Evolutionary conservation across 2,113 vertebrate species (phyloP), one percentile per base, ranked within the genome.

Genomic region (Motacilla tschutschensis): DNA sequence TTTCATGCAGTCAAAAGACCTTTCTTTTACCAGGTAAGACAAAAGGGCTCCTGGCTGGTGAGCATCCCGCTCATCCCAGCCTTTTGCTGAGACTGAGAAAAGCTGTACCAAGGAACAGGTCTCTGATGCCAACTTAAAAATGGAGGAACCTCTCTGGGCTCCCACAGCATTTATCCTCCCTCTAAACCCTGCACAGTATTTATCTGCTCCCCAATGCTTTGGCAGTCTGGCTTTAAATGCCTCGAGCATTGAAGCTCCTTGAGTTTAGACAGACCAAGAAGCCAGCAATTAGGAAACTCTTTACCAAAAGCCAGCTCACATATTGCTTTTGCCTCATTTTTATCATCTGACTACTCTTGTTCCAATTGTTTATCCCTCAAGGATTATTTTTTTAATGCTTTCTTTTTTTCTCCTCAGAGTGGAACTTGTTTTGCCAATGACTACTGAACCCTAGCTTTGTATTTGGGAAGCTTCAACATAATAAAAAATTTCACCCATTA

Each of bases 291-390:
- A 73, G 48, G 67, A 88, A 87, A 87, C 43, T 21, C 38, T 79
- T 35, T 44, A 69, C 65, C 70, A 85, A 90, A 82, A 90, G 54
- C 38, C 76, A 87, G 58, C 58, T 89, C 83, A 83, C 43, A 38
- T 78, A 75, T 28, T 80, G 64, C 57, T 79, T 90, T 87, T 90
- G 63, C 67, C 35, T 84, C 24, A 20, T 79, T 85, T 90, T 92
- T 72, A 88, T 77, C 41, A 76, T 76, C 44, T 75, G 81, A n/a
- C 17, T 88, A 18, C 41, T 85, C 53, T 67, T 54, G 25, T 83
- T 92, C 54, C 88, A 85, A 57, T 36, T 86, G 54, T 87, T 94
- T 88, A 79, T 82, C 48, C 72, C 82, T 90, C 58, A 51, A 82
- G 44, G 72, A 62, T 54, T 66, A 20, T 33, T 47, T 79, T n/a